Base-by-base conservation (phyloP, 2,113 vertebrate genomes). In the Physeter macrocephalus region DNA sequence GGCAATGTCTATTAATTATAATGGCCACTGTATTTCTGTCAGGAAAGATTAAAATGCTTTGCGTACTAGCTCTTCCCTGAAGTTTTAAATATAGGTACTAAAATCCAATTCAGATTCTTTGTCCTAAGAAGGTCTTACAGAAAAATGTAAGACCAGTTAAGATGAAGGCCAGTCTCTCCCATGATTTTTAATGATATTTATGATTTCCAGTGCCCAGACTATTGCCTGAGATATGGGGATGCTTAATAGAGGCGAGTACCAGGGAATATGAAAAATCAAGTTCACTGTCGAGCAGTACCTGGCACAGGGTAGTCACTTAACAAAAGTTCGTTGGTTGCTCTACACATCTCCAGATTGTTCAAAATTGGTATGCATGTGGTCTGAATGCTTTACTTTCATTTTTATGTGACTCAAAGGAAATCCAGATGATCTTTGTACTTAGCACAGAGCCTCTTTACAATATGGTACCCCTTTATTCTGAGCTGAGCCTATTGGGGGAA, bases 51-150 rank as follows among this genome's bases (percentile, higher is more conserved):
- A 83, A 88, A 66, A 71, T 14, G 31, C n/a, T 88, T 71, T 71
- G 54, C 27, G 11, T 31, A 36, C 57, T 81, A 85, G 83, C 52
- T 67, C 67, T 93, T 81, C 59, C 72, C 89, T 78, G 87, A 41
- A 86, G 46, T 85, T 96, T 97, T 95, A 96, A 93, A 95, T 78
- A 61, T 52, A 95, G 74, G 34, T 39, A 61, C 61, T 90, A 5
- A 43, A 69, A 75, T 95, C 64, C 27, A 87, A 61, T 72, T 95
- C 49, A 67, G 72, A 95, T n/a, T 90, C 54, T 57, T 52, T 78
- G 36, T 66, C 31, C 29, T 13, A 80, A 46, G 8, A 74, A 49
- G 25, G 12, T 71, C 59, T 96, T 43, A 90, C 2, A 62, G 39
- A 80, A 82, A 80, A 57, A 69, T 7, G 5, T 25, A 49, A 84